phyloP scores from a whole-genome alignment of 2,888 invertebrate species.

The Ligdia adustata region DNA sequence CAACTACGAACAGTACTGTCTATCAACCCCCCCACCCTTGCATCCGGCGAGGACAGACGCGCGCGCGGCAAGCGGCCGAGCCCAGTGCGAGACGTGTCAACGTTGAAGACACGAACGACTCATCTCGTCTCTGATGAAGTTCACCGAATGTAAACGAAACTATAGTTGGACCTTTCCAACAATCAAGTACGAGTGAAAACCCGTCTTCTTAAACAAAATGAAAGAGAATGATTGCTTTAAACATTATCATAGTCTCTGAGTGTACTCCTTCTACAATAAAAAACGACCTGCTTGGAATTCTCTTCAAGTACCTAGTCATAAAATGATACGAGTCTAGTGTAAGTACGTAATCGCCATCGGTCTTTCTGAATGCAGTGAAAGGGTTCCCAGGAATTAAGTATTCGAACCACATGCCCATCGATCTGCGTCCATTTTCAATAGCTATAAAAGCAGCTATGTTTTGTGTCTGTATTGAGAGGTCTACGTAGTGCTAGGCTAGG shows the following conservation, averaged over 20 bases:
- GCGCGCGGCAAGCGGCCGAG: no score
- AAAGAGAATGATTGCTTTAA: neutral
- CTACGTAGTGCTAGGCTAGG: slow-evolving; percentile 7
- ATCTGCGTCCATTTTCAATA: slow-evolving; percentile 32
- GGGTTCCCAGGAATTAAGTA: slow-evolving; percentile 37
- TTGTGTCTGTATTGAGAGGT: slow-evolving; percentile 14
- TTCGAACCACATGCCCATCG: slow-evolving; percentile 31
- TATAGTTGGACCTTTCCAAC: no score
- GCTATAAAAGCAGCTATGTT: slow-evolving; percentile 24
- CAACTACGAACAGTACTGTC: no score
- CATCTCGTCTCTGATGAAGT: no score
- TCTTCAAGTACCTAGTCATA: slow-evolving; percentile 32
- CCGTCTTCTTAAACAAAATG: neutral
- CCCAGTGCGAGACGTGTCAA: no score
- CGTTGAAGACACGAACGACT: no score
- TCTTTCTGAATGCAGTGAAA: slow-evolving; percentile 34
- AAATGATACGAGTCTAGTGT: slow-evolving; percentile 35
- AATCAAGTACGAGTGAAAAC: no score
- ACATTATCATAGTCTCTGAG: slow-evolving; percentile 7
- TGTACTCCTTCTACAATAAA: slow-evolving; percentile 15
- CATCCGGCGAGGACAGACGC: no score
- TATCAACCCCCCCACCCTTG: no score
- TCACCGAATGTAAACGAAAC: no score
- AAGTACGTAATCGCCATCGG: slow-evolving; percentile 35
- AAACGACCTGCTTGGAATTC: slow-evolving; percentile 29